Evolutionary conservation across 2,888 invertebrate genomes (phyloP).

Genomic region (Corbicula japonica): DNA sequence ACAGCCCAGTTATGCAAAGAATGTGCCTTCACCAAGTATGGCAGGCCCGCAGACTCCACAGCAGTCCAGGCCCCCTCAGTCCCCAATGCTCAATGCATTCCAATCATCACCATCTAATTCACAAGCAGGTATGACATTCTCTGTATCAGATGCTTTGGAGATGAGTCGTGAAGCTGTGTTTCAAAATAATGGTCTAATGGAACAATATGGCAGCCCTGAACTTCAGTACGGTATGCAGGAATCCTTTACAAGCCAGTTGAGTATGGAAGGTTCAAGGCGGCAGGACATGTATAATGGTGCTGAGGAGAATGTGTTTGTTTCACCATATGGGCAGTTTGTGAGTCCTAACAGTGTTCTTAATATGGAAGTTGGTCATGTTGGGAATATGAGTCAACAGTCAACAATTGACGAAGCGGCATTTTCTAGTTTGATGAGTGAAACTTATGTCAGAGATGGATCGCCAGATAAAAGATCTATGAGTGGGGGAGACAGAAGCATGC

Average conservation of each 20-base stretch:
- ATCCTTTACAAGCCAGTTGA: constrained; percentile 50
- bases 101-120: constrained; percentile 47
- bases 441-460: constrained; percentile 45
- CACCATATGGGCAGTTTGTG: constrained; percentile 61
- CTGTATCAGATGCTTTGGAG: constrained; percentile 63
- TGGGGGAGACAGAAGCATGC: constrained; percentile 66
- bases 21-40: constrained; percentile 56
- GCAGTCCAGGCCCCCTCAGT: constrained; percentile 33
- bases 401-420: constrained; percentile 79
- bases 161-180: constrained; percentile 64
- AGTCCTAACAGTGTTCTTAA: constrained; percentile 64
- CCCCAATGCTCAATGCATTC: constrained; percentile 46
- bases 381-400: constrained; percentile 52
- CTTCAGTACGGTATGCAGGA: constrained; percentile 43
- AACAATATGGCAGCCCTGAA: constrained; percentile 34
- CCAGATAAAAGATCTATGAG: constrained; percentile 49
- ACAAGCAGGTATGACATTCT: constrained; percentile 49
- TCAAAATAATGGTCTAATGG: constrained; percentile 53
- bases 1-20: constrained; percentile 53
- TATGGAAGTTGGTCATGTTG: constrained; percentile 47
- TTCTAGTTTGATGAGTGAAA: constrained; percentile 74
- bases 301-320: constrained; percentile 48
- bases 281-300: constrained; percentile 47
- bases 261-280: constrained; percentile 43
- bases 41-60: constrained; percentile 33